phyloP scores from a whole-genome alignment of 2,113 vertebrate species.

The Otolemur garnettii region DNA sequence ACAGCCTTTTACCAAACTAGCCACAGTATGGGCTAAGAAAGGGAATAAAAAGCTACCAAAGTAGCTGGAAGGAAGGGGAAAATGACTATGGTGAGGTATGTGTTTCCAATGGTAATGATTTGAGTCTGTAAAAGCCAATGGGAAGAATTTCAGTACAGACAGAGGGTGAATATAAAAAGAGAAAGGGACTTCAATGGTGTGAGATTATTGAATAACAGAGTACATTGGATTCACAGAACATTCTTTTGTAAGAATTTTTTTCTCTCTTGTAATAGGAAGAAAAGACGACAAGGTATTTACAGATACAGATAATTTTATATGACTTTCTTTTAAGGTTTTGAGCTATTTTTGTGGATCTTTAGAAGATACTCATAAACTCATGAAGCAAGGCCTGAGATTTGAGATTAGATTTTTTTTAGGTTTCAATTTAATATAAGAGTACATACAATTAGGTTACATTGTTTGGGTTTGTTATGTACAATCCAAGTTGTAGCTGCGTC shows the following conservation, averaged over 20 bases:
- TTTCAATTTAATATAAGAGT: too few relatives aligned
- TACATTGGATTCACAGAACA: not conserved
- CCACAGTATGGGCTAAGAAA: not conserved
- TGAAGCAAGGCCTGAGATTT: not conserved
- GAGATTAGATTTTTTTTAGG: not conserved
- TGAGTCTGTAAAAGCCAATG: not conserved
- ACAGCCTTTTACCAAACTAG: not conserved
- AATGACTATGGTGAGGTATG: not conserved
- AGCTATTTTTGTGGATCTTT: not conserved
- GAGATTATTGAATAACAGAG: not conserved
- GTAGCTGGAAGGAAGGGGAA: not conserved
- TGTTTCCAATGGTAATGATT: not conserved
- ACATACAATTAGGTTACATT: too few relatives aligned
- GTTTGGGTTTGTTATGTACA: too few relatives aligned
- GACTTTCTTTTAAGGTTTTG: not conserved
- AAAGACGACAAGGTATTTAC: not conserved
- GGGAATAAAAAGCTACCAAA: not conserved
- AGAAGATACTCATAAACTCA: too few relatives aligned
- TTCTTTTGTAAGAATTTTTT: not conserved
- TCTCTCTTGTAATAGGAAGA: not conserved
- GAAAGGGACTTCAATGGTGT: not conserved
- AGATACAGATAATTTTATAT: not conserved
- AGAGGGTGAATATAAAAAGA: not conserved
- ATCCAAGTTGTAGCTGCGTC: too few relatives aligned
- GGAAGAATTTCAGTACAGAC: not conserved